These are phyloP conservation scores for Dendrolimus houi DNA, from an alignment of 2,888 invertebrate species.

Conservation along the genomic window DNA sequence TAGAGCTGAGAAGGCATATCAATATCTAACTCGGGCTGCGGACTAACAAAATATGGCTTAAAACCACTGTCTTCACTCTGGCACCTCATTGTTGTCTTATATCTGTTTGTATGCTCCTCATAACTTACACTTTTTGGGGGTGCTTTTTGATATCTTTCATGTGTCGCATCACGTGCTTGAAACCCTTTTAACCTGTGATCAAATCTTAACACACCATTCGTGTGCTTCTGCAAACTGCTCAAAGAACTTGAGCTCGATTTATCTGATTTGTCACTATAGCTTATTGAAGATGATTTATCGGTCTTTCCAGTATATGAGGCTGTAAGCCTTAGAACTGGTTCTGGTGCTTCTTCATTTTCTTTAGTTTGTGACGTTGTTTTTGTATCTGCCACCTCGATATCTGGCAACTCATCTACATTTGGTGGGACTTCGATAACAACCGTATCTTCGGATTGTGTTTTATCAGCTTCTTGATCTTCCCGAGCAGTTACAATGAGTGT, in stretches of 20 bases:
- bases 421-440: constrained; percentile 52
- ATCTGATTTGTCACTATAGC: constrained; percentile 68
- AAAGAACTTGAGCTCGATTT: constrained; percentile 72
- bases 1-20: constrained; percentile 75
- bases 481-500: constrained; percentile 81
- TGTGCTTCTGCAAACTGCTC: constrained; percentile 65
- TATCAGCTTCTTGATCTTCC: constrained; percentile 57
- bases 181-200: constrained; percentile 53
- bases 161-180: constrained; percentile 36
- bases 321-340: constrained; percentile 49
- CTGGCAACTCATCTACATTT: constrained; percentile 29
- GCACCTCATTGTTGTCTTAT: constrained; percentile 72
- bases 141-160: constrained; percentile 53
- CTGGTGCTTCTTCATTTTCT: constrained; percentile 30
- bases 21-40: constrained; percentile 74
- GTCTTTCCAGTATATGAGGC: constrained; percentile 45
- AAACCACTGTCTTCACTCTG: constrained; percentile 78
- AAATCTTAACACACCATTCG: constrained; percentile 53
- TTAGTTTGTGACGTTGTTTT: constrained; percentile 31
- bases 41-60: constrained; percentile 55
- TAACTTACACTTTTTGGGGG: constrained; percentile 70
- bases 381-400: constrained; percentile 29
- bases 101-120: constrained; percentile 61
- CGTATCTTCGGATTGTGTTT: constrained; percentile 64
- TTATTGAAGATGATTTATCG: constrained; percentile 70